Evolutionary conservation across 2,888 invertebrate genomes (phyloP).

Genomic region (Cheilosia soror): DNA sequence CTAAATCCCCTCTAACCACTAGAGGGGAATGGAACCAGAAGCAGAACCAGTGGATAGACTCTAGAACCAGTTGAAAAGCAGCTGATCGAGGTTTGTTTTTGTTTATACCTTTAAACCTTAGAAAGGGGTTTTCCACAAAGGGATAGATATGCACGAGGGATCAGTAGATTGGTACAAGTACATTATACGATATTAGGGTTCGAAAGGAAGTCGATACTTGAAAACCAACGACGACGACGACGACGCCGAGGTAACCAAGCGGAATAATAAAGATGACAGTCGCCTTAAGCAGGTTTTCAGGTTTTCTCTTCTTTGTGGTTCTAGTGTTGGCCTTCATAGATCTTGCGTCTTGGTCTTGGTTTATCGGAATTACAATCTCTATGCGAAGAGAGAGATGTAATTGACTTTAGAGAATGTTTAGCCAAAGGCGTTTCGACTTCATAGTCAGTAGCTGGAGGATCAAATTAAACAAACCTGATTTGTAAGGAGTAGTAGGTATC

Average conservation of each 20-base stretch:
- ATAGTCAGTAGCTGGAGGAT: conserved; percentile 2
- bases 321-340: conserved; percentile 8
- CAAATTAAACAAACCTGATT: neutral
- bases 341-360: neutral
- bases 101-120: conserved; percentile 22
- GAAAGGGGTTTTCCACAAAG: conserved; percentile 13
- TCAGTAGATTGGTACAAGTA: conserved; percentile 14
- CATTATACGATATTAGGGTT: conserved; percentile 32
- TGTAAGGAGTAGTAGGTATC: neutral
- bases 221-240: conserved; percentile 5
- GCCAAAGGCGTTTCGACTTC: conserved; percentile 28
- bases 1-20: neutral
- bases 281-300: conserved; percentile 29
- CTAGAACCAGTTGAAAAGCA: conserved; percentile 57
- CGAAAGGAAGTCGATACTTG: conserved; percentile 65
- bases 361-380: conserved; percentile 40
- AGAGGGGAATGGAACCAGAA: neutral
- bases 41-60: conserved; percentile 2
- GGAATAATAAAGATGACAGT: conserved; percentile 44
- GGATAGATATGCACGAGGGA: conserved; percentile 27
- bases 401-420: conserved; percentile 48
- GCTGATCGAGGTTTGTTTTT: conserved; percentile 67
- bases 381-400: conserved; percentile 12
- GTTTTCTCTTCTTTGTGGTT: neutral
- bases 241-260: conserved; percentile 36